Evolutionary conservation across 2,797 vertebrate species (phyloP).

Genomic region (Anisognathus igniventris): DNA sequence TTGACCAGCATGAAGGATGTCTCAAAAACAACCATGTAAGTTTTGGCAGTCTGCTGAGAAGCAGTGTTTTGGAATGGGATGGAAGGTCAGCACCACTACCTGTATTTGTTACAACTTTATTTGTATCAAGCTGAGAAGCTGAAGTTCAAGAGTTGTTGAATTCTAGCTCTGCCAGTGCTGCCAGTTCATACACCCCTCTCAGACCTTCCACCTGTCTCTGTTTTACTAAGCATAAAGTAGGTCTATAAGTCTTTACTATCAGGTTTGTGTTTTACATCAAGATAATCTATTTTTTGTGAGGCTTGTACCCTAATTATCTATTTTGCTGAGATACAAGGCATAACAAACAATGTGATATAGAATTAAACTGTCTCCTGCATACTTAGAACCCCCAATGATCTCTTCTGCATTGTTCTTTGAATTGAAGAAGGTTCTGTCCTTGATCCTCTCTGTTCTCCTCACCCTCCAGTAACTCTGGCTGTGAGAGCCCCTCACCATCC

Average conservation of each 20-base stretch:
- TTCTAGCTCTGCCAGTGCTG: not conserved
- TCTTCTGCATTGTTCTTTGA: not conserved
- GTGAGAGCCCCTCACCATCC: not conserved
- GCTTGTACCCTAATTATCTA: not conserved
- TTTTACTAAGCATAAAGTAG: not conserved
- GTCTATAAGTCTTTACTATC: not conserved
- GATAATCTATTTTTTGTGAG: not conserved
- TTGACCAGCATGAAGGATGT: conserved; percentile 97
- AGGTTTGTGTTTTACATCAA: not conserved
- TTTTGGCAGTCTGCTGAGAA: not conserved
- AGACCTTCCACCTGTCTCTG: not conserved
- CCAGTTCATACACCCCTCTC: not conserved
- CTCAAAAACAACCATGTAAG: conserved; percentile 94
- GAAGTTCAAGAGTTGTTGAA: not conserved
- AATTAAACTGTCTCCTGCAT: not conserved
- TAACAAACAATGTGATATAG: not conserved
- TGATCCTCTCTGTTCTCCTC: not conserved
- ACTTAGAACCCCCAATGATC: not conserved
- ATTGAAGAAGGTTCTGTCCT: not conserved
- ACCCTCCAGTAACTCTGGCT: not conserved
- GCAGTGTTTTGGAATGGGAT: not conserved
- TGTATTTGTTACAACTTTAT: not conserved
- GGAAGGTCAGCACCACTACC: not conserved
- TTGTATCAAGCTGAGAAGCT: not conserved
- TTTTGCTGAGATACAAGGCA: not conserved